These are phyloP conservation scores for Yponomeuta plumbellus DNA, from an alignment of 2,888 invertebrate genomes.

Conservation along the genomic window DNA sequence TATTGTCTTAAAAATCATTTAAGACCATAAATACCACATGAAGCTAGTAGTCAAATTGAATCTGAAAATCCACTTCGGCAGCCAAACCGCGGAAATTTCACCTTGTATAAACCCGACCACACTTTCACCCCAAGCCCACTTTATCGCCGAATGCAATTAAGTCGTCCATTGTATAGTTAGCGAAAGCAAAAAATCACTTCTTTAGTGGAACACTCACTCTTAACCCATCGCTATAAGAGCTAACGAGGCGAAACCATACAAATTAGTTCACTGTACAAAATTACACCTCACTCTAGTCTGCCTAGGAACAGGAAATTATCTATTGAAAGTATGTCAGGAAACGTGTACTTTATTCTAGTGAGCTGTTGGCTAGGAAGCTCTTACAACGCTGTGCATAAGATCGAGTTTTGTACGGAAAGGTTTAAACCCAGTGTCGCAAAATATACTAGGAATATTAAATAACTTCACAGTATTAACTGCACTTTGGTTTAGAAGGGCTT, in stretches of 20 bases:
- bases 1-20: no score
- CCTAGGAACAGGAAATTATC: constrained; percentile 3
- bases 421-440: neutral
- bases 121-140: neutral
- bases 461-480: neutral
- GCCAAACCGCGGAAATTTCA: neutral
- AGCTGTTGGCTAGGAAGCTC: neutral
- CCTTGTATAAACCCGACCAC: neutral
- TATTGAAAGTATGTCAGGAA: constrained; percentile 1
- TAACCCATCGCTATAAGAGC: no score
- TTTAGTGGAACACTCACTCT: no score
- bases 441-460: neutral
- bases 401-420: no score
- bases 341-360: neutral
- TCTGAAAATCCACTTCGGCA: no score
- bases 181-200: no score
- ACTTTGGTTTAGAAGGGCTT: neutral
- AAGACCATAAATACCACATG: no score
- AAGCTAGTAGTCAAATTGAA: no score
- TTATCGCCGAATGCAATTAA: neutral
- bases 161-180: neutral
- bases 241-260: no score
- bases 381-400: neutral
- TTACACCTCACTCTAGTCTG: neutral
- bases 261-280: neutral